These are phyloP conservation scores for Notamacropus eugenii DNA, from an alignment of 2,797 vertebrate species.

Conservation along the genomic window DNA sequence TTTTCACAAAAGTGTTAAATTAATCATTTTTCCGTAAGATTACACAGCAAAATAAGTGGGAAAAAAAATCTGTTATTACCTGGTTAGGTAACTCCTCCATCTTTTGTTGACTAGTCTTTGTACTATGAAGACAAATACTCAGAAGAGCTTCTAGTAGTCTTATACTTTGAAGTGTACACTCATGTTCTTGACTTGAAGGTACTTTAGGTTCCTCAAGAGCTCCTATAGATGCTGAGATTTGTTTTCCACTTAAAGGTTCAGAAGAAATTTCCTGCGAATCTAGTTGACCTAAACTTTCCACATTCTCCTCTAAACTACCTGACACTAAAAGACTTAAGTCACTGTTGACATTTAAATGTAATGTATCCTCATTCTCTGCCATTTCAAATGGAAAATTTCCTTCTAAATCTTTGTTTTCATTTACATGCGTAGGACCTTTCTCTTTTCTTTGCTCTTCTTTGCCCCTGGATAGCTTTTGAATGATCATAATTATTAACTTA, in stretches of 20 bases:
- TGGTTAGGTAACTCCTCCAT: conserved; percentile 90
- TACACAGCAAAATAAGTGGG: neutral
- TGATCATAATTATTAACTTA: conserved; percentile 92
- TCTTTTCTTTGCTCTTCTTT: conserved; percentile 85
- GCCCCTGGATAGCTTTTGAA: conserved; percentile 89
- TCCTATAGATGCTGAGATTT: neutral
- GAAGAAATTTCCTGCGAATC: conserved; percentile 55
- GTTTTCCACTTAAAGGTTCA: conserved; percentile 28
- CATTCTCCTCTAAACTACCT: conserved; percentile 22
- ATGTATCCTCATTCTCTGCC: conserved; percentile 54
- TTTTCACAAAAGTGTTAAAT: neutral
- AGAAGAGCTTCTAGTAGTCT: conserved; percentile 95
- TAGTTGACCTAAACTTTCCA: conserved; percentile 37
- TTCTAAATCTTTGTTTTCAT: conserved; percentile 66
- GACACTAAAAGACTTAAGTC: conserved; percentile 27
- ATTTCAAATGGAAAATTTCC: conserved; percentile 54
- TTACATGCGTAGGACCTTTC: conserved; percentile 82
- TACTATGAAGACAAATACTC: conserved; percentile 94
- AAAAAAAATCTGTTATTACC: conserved; percentile 83
- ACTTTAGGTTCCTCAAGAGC: conserved; percentile 50
- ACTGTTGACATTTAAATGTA: conserved; percentile 50
- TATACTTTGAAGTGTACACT: conserved; percentile 92
- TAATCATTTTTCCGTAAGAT: neutral
- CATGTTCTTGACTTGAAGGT: conserved; percentile 84
- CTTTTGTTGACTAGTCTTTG: conserved; percentile 89